These are phyloP conservation scores for Drosophila ficusphila DNA, from an alignment of 1,140 invertebrate genomes.

Conservation along the genomic window DNA sequence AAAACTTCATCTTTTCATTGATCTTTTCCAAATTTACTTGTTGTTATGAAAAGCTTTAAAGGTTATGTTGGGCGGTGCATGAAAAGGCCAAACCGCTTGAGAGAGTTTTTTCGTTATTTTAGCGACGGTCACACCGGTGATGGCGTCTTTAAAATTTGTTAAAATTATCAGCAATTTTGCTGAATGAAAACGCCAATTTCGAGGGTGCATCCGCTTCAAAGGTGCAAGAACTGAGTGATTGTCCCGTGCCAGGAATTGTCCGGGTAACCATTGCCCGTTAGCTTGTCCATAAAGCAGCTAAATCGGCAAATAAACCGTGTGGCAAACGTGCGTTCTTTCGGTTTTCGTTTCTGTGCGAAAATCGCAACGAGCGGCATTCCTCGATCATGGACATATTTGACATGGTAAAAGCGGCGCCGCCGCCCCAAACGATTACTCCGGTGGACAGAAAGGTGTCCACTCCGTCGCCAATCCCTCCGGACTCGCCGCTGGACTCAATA, in stretches of 20 bases:
- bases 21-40: no score
- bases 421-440: constrained; percentile 32
- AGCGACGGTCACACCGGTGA: background rate
- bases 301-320: background rate
- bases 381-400: constrained; percentile 62
- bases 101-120: background rate
- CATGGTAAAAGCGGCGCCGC: constrained; percentile 57
- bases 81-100: background rate
- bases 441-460: background rate
- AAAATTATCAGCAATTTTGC: background rate
- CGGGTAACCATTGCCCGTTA: background rate
- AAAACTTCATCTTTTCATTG: no score
- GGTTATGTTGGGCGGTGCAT: no score
- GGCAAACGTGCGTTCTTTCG: background rate
- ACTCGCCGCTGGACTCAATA: background rate
- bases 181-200: constrained; percentile 23
- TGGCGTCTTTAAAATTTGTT: constrained; percentile 12
- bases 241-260: background rate
- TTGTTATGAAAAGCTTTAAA: no score
- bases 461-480: constrained; percentile 8
- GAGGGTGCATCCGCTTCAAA: background rate
- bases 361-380: background rate
- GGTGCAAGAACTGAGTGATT: background rate
- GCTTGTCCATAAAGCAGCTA: no score
- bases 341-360: background rate